phyloP scores from a whole-genome alignment of 2,113 vertebrate genomes.

The Odocoileus virginianus region DNA sequence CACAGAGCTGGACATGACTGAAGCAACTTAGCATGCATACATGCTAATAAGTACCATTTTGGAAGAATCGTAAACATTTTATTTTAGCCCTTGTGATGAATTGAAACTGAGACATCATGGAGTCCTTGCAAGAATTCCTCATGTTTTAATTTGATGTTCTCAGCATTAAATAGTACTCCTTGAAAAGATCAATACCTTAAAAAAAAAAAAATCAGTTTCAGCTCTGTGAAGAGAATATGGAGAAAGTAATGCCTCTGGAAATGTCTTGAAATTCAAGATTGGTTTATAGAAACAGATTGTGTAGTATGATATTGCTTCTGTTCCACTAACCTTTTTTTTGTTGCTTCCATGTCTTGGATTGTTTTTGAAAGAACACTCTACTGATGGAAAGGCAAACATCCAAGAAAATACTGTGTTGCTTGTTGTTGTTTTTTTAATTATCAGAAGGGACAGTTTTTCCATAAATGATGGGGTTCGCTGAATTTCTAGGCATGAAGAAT shows the following conservation, averaged over 20 bases:
- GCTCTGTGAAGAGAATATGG: slow-evolving; percentile 60
- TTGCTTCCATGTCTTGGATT: slow-evolving; percentile 51
- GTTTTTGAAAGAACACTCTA: slow-evolving; percentile 65
- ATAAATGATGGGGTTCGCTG: slow-evolving; percentile 17
- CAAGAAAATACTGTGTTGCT: not conserved
- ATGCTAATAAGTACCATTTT: slow-evolving; percentile 62
- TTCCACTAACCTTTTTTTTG: slow-evolving; percentile 63
- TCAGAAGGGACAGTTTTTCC: slow-evolving; percentile 23
- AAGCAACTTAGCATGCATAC: not conserved
- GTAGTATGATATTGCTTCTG: slow-evolving; percentile 70
- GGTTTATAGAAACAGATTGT: slow-evolving; percentile 66
- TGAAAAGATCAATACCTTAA: slow-evolving; percentile 48
- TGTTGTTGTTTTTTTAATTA: slow-evolving; percentile 11
- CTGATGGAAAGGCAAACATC: slow-evolving; percentile 74
- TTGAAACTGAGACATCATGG: slow-evolving; percentile 51
- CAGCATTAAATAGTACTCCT: slow-evolving; percentile 57
- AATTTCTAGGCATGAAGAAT: slow-evolving; percentile 5
- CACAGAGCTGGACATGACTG: not conserved
- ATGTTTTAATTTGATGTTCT: slow-evolving; percentile 49
- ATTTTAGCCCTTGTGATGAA: slow-evolving; percentile 47
- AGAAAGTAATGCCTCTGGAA: slow-evolving; percentile 73
- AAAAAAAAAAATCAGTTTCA: slow-evolving; percentile 57
- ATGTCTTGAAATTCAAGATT: slow-evolving; percentile 73
- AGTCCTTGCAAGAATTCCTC: slow-evolving; percentile 40
- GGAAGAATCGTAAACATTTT: slow-evolving; percentile 41